phyloP scores from a whole-genome alignment of 2,797 vertebrate species.

The Myripristis murdjan region DNA sequence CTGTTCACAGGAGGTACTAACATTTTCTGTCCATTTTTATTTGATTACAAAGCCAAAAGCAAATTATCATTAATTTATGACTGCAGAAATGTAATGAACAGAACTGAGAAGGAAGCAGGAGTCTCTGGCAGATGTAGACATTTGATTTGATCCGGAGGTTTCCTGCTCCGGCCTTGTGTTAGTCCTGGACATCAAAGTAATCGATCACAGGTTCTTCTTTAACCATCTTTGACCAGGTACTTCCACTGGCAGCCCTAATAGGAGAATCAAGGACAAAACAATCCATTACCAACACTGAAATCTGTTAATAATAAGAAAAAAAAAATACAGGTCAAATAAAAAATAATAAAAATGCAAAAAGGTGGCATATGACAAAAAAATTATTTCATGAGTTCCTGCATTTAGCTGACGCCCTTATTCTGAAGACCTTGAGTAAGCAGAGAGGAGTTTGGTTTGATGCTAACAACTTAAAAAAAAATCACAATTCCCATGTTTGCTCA shows the following conservation, averaged over 20 bases:
- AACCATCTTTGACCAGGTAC: conserved; percentile 87
- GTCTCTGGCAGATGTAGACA: conserved; percentile 31
- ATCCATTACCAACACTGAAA: not conserved
- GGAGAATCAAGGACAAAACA: conserved; percentile 35
- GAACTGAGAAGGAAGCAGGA: not conserved
- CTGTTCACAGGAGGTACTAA: conserved; percentile 16
- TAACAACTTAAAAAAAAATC: too few species aligned
- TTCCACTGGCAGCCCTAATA: conserved; percentile 84
- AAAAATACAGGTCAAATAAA: not conserved
- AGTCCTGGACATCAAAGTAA: conserved; percentile 99
- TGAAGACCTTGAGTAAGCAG: not conserved
- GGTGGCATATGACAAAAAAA: not conserved
- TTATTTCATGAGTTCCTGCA: not conserved
- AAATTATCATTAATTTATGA: conserved; percentile 18
- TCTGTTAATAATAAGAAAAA: too few species aligned
- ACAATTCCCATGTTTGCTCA: too few species aligned
- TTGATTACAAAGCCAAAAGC: conserved; percentile 32
- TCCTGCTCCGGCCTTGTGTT: conserved; percentile 48
- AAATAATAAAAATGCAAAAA: not conserved
- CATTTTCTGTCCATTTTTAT: conserved; percentile 28
- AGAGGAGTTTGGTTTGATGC: not conserved
- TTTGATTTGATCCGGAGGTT: conserved; percentile 37
- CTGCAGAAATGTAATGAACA: conserved; percentile 13
- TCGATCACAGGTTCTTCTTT: conserved; percentile 95
- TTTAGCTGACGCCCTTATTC: not conserved